phyloP scores from a whole-genome alignment of 2,113 vertebrate genomes.

The Cygnus atratus region DNA sequence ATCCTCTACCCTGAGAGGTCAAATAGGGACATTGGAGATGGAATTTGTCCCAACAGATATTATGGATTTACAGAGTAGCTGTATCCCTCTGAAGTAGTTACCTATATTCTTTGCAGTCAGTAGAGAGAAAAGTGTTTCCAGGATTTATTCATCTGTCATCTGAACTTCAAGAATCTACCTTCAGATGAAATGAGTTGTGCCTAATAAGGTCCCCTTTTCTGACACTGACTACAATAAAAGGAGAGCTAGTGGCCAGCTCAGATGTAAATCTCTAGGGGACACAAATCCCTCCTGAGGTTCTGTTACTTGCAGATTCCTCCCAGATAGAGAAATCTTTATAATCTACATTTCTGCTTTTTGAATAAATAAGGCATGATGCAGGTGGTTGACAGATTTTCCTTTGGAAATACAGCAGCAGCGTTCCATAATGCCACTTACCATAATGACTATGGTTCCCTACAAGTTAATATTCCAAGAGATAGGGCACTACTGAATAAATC shows the following conservation, averaged over 20 bases:
- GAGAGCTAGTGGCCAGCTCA: background rate
- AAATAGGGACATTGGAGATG: background rate
- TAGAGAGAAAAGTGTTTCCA: background rate
- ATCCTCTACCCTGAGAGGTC: background rate
- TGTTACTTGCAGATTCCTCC: background rate
- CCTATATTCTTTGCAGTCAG: background rate
- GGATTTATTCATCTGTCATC: background rate
- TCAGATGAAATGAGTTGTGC: background rate
- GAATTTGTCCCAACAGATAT: background rate
- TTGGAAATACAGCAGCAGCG: background rate
- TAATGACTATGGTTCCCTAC: background rate
- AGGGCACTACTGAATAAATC: background rate
- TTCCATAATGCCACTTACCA: background rate
- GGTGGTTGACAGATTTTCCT: background rate
- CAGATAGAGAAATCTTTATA: background rate
- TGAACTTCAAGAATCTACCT: background rate
- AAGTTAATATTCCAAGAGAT: background rate
- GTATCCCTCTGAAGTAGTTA: background rate
- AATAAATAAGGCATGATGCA: background rate
- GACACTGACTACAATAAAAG: background rate
- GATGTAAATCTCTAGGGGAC: background rate
- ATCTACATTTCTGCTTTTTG: background rate
- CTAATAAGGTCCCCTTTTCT: background rate
- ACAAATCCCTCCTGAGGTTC: background rate
- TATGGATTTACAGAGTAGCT: background rate